Base-by-base conservation (phyloP, 2,113 vertebrate genomes). In the Dipodomys merriami region DNA sequence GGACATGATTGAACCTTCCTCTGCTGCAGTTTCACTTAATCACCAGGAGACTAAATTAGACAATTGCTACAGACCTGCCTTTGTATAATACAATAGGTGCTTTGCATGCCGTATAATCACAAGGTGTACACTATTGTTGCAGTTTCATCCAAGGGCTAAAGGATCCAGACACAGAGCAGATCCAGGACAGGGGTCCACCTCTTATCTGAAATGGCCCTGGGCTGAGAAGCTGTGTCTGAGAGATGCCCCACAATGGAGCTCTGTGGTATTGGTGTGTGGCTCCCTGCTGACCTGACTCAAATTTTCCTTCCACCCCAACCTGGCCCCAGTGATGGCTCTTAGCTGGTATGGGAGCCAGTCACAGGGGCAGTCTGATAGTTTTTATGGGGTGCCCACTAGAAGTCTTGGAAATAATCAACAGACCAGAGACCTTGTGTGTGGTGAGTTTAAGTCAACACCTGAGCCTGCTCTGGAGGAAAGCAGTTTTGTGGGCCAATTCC, bases 381-480 rank as follows among this genome's bases (percentile, higher is more conserved):
- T 77, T 93, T 95, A 88, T 89, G 49, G 49, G 82, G 91, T 86
- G 35, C 35, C 76, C 20, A 27, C 30, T 62, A 65, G 49, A 81
- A 93, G 35, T 27, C 80, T 88, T 79, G 78, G 93, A 76, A 90
- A 35, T 85, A 88, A 86, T 90, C 74, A 49, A 69, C 27, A 87
- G 62, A 49, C 60, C 64, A 49, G 39, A 93, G 69, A 73, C 62
- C 67, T 95, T 20, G 1, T 85, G 67, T 20, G 1, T 85, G 67
- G 57, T 68, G 71, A 46, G 53, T 39, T 84, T 57, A 93, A 91
- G 76, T 91, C 69, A 93, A 86, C 64, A 84, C 10, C 18, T 39
- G 33, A 65, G 64, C 30, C 67, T 74, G 53, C 23, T 88, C 60
- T 33, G 72, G 60, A 67, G 80, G 82, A 79, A 81, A 86, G 23